Evolutionary conservation across 1,140 invertebrate genomes (phyloP), one percentile per base, ranked within the genome.

Genomic region (Nasonia longicornis): DNA sequence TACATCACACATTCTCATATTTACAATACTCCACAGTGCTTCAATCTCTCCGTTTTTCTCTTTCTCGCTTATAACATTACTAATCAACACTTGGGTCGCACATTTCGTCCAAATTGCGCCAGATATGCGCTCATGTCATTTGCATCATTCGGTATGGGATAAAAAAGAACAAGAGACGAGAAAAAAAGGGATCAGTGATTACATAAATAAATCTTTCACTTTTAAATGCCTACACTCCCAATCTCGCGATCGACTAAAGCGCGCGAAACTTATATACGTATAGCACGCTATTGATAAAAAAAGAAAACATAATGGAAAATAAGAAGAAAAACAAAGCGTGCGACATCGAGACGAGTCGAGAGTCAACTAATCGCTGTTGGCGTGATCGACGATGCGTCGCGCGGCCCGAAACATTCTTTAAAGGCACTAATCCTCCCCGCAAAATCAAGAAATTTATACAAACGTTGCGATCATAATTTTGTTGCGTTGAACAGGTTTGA

Each of bases 1-100:
- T 89, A 89, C 85, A 87, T 83, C 87, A 89, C 83, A 74, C 88
- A 89, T 84, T 86, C 86, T 83, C 84, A 73, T 89, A 90, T 89
- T 82, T 90, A 89, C 87, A 89, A 85, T 69, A 82, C 84, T 77
- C 81, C 86, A 6, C 31, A 76, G 78, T 58, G 67, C 64, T 71
- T 78, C 70, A 52, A 31, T 42, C 63, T 67, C 3, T 69, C 70
- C 11, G 12, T 11, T 31, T 45, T 45, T 73, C 52, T 75, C 52
- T 73, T 66, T 66, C 73, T 29, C 73, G 64, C 45, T 71, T 35
- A 45, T 38, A 48, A 16, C 42, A 45, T 67, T 48, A 48, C 26
- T 20, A 22, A 20, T 38, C 7, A 20, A 31, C 73, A 22, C 6
- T 75, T 38, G 20, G 11, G 58, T 26, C 63, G 16, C 64, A 31